Percentiles rank a stretch among this genome's conserved stretches.
phyloP scores from a whole-genome alignment of 2,797 vertebrate genomes.

The Notolepis coatsorum region DNA sequence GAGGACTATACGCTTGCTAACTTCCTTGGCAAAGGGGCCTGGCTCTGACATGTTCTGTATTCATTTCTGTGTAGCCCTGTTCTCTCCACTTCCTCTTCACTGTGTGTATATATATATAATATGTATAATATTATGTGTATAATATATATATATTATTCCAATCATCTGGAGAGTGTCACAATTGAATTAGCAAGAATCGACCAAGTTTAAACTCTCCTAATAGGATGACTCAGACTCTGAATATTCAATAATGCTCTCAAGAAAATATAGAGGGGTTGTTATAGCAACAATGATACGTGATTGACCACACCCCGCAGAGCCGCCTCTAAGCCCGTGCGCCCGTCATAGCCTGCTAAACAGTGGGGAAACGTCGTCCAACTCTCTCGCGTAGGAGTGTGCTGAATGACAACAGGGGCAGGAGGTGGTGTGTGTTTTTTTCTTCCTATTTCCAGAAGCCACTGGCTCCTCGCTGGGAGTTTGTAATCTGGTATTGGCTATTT shows the following conservation, averaged over 20 bases:
- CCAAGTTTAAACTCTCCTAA: neutral
- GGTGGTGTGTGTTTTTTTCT: constrained; percentile 19
- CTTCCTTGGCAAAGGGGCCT: neutral
- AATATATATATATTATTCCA: too few species aligned
- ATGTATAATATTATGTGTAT: too few species aligned
- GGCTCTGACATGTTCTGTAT: neutral
- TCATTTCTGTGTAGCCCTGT: too few species aligned
- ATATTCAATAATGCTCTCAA: neutral
- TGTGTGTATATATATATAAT: too few species aligned
- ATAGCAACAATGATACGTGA: constrained; percentile 17
- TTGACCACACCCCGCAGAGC: too few species aligned
- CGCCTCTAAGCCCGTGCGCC: too few species aligned
- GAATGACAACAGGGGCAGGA: constrained; percentile 15
- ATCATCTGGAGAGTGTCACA: neutral
- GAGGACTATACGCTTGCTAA: neutral
- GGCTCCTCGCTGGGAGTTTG: constrained; percentile 50
- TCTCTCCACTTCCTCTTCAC: too few species aligned
- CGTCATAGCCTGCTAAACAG: too few species aligned
- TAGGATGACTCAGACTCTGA: neutral
- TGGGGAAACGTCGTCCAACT: too few species aligned
- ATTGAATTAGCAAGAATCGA: neutral
- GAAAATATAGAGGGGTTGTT: neutral
- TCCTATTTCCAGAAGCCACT: constrained; percentile 29
- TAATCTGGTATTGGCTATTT: constrained; percentile 63
- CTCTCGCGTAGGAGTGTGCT: too few species aligned